phyloP scores from a whole-genome alignment of 2,888 invertebrate genomes.

The Lomographa bimaculata region DNA sequence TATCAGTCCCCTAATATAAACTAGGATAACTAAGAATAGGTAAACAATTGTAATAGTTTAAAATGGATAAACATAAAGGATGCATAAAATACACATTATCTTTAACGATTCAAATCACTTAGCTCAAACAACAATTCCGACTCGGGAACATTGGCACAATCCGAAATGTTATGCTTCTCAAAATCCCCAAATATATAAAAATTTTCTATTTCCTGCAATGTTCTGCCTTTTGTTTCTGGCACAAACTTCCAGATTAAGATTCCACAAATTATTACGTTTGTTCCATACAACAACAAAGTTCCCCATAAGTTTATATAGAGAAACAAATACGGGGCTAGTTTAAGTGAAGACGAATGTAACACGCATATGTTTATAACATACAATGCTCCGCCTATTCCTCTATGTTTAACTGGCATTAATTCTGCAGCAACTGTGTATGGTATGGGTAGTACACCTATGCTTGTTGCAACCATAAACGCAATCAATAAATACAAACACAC shows the following conservation, averaged over 20 bases:
- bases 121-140: no score
- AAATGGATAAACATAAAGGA: no score
- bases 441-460: conserved; percentile 1
- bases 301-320: conserved; percentile 8
- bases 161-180: not conserved
- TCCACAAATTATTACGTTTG: not conserved
- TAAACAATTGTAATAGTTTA: no score
- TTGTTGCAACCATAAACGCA: conserved; percentile 3
- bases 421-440: conserved; percentile 10
- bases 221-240: conserved; percentile 17
- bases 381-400: conserved; percentile 9
- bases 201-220: conserved; percentile 16
- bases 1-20: no score
- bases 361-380: conserved; percentile 3
- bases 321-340: conserved; percentile 13
- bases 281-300: conserved; percentile 3
- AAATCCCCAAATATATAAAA: conserved; percentile 5
- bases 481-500: conserved; percentile 2
- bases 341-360: conserved; percentile 3
- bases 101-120: no score
- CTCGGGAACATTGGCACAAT: no score
- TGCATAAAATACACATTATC: no score
- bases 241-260: conserved; percentile 18
- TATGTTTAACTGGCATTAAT: no score
- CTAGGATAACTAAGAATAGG: no score